Evolutionary conservation across 2,888 invertebrate species (phyloP).

Genomic region (Pomacea canaliculata): DNA sequence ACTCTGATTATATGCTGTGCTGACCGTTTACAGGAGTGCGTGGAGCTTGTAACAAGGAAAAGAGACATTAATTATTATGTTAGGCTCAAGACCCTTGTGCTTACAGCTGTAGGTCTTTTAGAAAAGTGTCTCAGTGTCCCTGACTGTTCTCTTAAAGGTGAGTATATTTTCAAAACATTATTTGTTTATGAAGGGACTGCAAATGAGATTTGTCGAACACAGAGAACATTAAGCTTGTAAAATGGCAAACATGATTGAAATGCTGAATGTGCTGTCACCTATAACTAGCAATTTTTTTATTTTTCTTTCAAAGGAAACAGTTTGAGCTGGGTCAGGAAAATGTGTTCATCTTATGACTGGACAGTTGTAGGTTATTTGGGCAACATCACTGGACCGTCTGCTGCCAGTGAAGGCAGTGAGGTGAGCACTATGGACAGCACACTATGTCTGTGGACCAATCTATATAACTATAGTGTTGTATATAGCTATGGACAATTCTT

Average conservation of each 20-base stretch:
- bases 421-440: neutral
- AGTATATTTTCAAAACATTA: neutral
- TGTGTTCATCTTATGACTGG: constrained; percentile 8
- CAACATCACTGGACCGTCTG: neutral
- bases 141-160: neutral
- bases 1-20: constrained; percentile 4
- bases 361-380: constrained; percentile 8
- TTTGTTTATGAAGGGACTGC: too few relatives aligned
- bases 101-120: neutral
- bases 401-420: neutral
- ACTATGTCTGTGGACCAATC: too few relatives aligned
- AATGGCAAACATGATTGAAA: too few relatives aligned
- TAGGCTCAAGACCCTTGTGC: neutral
- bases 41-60: neutral
- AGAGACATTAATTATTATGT: neutral
- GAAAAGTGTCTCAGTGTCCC: neutral
- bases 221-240: too few relatives aligned
- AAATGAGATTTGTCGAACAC: too few relatives aligned
- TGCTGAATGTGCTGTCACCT: too few relatives aligned
- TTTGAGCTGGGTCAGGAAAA: constrained; percentile 8
- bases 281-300: neutral
- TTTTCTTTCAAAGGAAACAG: constrained; percentile 3
- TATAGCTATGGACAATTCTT: too few relatives aligned
- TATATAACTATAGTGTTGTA: too few relatives aligned
- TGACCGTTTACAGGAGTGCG: constrained; percentile 10